Evolutionary conservation across 2,797 vertebrate species (phyloP), one percentile per base, ranked within the genome.

Genomic region (Garrulus glandarius): DNA sequence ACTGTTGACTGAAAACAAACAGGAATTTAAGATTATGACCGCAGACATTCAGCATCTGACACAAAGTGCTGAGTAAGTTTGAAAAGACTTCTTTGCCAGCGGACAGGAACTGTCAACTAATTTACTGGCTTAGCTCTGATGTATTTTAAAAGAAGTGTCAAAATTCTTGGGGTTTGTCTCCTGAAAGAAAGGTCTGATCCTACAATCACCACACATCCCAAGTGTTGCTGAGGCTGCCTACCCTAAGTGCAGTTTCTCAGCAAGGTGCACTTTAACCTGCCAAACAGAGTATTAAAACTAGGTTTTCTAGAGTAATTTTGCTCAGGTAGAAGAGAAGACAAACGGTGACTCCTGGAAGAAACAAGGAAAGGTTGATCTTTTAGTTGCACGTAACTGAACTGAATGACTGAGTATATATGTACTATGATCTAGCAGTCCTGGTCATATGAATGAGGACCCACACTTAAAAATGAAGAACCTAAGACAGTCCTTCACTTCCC

Each of bases 1-100:
- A 3, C 4, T 41, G 90, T 95, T 96, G 95, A 97, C 60, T 78
- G 92, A 92, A 95, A 97, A 90, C 92, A 96, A 97, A 95, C 88
- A 94, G 96, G 96, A 97, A 95, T 94, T 95, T 83, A 91, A 91
- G 91, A 95, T 84, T 94, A 92, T 89, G 92, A 92, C 87, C 43
- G 10, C 94, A 96, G 96, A 93, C 65, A 68, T 79, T 87, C 37
- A 76, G 63, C 84, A 75, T 95, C 77, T 93, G 89, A 94, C 60
- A 89, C 41, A 64, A 93, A 95, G 39, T 94, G 93, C 95, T 95
- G 96, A 96, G 77, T 77, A 83, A 93, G 67, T 87, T 67, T 90
- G 78, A 88, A 92, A 85, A 85, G 30, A 91, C 55, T 72, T 34
- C 55, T 89, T 53, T 37, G 9, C 24, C 71, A 84, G 50, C 77